A percentile compares a stretch with the other conserved stretches of the same genome.
These are phyloP conservation scores for Pseudomyrmex gracilis DNA, from an alignment of 1,140 invertebrate species.

Conservation along the genomic window DNA sequence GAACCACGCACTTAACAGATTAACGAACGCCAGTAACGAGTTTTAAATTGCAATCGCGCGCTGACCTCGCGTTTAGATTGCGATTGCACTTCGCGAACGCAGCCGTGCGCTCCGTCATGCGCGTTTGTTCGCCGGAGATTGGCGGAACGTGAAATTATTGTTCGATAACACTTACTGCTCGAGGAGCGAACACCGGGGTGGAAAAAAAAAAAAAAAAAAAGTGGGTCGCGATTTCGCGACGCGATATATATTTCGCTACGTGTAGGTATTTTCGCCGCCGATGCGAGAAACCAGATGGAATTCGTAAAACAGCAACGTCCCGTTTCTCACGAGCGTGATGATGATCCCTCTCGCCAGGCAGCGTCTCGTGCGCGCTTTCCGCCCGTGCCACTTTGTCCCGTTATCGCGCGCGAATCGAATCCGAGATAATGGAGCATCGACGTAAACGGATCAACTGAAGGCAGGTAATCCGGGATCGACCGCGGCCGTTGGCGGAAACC, in stretches of 20 bases:
- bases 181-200: neutral
- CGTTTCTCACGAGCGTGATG: conserved; percentile 36
- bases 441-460: conserved; percentile 58
- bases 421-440: conserved; percentile 64
- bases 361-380: neutral
- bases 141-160: conserved; percentile 40
- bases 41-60: conserved; percentile 60
- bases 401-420: conserved; percentile 56
- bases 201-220: neutral
- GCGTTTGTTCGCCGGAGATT: conserved; percentile 14
- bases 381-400: conserved; percentile 36
- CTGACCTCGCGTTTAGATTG: conserved; percentile 15
- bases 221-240: conserved; percentile 14
- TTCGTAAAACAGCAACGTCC: conserved; percentile 40
- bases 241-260: neutral
- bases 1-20: conserved; percentile 22
- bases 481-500: conserved; percentile 20
- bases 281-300: conserved; percentile 29
- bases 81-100: conserved; percentile 32
- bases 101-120: conserved; percentile 20
- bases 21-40: conserved; percentile 49
- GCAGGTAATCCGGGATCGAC: conserved; percentile 59
- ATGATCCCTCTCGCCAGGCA: neutral
- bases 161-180: conserved; percentile 46
- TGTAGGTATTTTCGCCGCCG: neutral